Evolutionary conservation across 2,113 vertebrate species (phyloP).

Genomic region (Catagonus wagneri): DNA sequence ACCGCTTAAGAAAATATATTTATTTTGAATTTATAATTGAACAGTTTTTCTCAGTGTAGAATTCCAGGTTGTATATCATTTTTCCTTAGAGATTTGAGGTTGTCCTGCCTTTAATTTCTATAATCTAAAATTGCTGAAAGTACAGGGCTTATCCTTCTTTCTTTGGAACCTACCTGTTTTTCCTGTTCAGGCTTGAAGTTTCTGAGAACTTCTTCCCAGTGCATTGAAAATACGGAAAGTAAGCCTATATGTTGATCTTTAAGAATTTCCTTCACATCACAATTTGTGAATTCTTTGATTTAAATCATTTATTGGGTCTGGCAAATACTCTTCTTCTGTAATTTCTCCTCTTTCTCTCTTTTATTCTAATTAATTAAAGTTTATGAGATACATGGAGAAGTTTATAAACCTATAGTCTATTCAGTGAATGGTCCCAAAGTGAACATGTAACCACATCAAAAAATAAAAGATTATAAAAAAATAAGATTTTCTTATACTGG

Average conservation of each 20-base stretch:
- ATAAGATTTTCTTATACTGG: background rate
- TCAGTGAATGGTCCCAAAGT: background rate
- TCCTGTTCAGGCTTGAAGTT: background rate
- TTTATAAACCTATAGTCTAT: background rate
- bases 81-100: background rate
- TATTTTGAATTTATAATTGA: background rate
- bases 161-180: background rate
- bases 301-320: background rate
- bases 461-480: background rate
- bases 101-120: background rate
- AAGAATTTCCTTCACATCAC: background rate
- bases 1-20: background rate
- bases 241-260: background rate
- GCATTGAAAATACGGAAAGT: background rate
- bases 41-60: background rate
- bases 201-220: background rate
- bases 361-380: background rate
- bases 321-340: background rate
- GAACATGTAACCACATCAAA: background rate
- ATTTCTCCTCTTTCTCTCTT: background rate
- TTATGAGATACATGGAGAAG: background rate
- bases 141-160: background rate
- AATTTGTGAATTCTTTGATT: background rate
- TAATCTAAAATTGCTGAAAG: background rate
- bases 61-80: background rate